phyloP scores from a whole-genome alignment of 2,113 vertebrate species.

The Crypturellus undulatus region DNA sequence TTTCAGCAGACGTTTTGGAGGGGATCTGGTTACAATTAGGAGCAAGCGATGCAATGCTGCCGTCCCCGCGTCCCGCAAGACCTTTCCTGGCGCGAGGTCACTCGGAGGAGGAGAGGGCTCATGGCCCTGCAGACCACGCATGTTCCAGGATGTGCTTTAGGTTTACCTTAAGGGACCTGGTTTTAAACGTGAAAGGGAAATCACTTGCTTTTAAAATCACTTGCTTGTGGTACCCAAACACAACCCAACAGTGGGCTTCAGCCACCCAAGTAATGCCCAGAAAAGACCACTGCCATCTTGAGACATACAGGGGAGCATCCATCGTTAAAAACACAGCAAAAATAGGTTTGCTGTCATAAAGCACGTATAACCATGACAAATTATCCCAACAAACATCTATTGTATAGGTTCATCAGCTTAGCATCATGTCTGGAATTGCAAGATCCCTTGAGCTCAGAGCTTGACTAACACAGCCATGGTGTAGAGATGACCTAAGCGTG shows the following conservation, averaged over 20 bases:
- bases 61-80: not conserved
- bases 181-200: not conserved
- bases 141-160: not conserved
- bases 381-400: no score
- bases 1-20: constrained; percentile 46
- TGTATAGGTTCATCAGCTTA: not conserved
- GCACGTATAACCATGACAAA: no score
- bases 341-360: no score
- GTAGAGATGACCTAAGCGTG: not conserved
- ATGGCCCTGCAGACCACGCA: not conserved
- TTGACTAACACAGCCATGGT: not conserved
- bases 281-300: not conserved
- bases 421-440: not conserved
- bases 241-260: not conserved
- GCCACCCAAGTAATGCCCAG: not conserved
- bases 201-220: constrained; percentile 1
- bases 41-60: not conserved
- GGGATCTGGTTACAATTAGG: constrained; percentile 46
- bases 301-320: no score
- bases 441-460: no score
- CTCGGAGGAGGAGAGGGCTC: not conserved
- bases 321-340: no score
- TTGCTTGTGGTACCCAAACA: not conserved
- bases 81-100: not conserved
- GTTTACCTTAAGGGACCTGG: not conserved